A percentile compares a stretch with the other conserved stretches of the same genome.
These are phyloP conservation scores for Lasioglossum villosulum DNA, from an alignment of 2,888 invertebrate genomes.

Conservation along the genomic window DNA sequence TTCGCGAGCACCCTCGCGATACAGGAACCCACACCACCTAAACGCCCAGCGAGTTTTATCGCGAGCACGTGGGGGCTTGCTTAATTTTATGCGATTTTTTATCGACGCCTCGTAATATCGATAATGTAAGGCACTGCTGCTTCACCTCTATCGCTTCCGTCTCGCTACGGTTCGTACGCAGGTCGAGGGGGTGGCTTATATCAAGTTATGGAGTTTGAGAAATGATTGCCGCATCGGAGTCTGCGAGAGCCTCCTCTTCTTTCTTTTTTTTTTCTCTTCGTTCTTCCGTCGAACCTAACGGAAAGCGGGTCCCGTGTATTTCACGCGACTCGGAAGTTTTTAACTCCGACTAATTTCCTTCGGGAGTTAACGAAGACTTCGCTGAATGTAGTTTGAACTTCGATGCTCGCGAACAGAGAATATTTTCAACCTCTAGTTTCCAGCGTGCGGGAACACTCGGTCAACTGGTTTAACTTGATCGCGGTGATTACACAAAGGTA, in stretches of 20 bases:
- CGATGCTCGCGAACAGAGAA: neutral
- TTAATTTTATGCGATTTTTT: conserved; percentile 85
- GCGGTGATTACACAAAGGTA: neutral
- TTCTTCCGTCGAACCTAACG: conserved; percentile 44
- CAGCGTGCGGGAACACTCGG: neutral
- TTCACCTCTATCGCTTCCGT: conserved; percentile 52
- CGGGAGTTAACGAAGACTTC: neutral
- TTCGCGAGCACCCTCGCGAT: neutral
- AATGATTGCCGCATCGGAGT: conserved; percentile 78
- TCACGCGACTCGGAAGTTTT: conserved; percentile 24
- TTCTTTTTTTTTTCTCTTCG: conserved; percentile 7
- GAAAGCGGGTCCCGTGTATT: conserved; percentile 12
- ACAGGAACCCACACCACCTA: conserved; percentile 32
- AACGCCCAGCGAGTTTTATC: conserved; percentile 75
- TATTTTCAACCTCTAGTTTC: neutral
- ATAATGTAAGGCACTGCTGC: conserved; percentile 81
- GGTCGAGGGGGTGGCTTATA: conserved; percentile 78
- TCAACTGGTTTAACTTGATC: neutral
- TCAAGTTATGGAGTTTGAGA: conserved; percentile 83
- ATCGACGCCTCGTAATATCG: conserved; percentile 84
- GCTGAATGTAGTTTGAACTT: neutral
- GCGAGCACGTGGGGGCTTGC: conserved; percentile 79
- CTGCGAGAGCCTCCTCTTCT: conserved; percentile 50
- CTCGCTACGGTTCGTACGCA: conserved; percentile 51
- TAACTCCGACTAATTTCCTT: conserved; percentile 35